Percentiles rank a stretch among this genome's conserved stretches.
Evolutionary conservation across 2,113 vertebrate genomes (phyloP).

Genomic region (Protobothrops mucrosquamatus): DNA sequence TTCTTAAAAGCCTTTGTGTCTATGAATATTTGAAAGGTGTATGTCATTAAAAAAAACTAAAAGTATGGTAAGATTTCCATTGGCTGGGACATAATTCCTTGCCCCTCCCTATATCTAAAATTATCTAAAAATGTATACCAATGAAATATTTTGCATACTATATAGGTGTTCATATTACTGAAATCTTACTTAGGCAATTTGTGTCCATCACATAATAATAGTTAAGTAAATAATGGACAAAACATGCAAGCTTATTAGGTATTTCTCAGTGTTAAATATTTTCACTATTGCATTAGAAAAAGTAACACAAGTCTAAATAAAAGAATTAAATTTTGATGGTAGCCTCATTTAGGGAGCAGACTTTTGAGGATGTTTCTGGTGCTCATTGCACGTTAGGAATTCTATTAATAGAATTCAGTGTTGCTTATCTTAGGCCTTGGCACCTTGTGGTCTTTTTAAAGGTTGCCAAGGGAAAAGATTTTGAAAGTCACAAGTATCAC

Average conservation of each 20-base stretch:
- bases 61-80: background rate
- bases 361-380: background rate
- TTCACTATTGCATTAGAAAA: constrained; percentile 1
- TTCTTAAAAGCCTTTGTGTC: background rate
- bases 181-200: background rate
- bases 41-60: background rate
- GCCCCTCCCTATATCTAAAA: background rate
- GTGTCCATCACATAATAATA: background rate
- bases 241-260: constrained; percentile 20
- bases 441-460: constrained; percentile 36
- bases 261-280: constrained; percentile 8
- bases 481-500: constrained; percentile 49
- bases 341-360: background rate
- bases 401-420: constrained; percentile 44
- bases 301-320: background rate
- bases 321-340: constrained; percentile 1
- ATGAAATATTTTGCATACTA: background rate
- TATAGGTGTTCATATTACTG: background rate
- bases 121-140: background rate
- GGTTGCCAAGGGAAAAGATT: constrained; percentile 38
- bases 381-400: constrained; percentile 15
- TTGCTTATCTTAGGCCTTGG: constrained; percentile 34
- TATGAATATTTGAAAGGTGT: background rate
- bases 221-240: constrained; percentile 27
- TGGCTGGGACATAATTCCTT: background rate